Evolutionary conservation across 2,888 invertebrate species (phyloP), one percentile per base, ranked within the genome.

Genomic region (Podabrus alpinus): DNA sequence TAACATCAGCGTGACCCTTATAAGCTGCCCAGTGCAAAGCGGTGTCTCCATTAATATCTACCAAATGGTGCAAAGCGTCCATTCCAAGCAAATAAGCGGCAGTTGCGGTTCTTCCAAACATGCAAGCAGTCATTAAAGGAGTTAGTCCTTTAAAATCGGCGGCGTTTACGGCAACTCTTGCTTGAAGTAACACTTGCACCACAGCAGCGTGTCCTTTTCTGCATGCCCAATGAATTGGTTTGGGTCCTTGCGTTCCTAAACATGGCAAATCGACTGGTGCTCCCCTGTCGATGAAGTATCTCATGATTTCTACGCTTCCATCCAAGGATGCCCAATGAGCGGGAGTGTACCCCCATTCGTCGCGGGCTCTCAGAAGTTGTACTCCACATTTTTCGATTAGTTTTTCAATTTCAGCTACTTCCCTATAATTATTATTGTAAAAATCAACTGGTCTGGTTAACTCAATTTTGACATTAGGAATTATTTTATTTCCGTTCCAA

Each of bases 1-100:
- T 96, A 74, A 97, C 88, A 83, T 97, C 97, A 0, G 95, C 93
- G 82, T 96, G 95, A 0, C 95, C 97, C 87, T 97, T 97, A 86
- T 97, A 97, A 0, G 97, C 95, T 0, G 97, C 96, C 97, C 97
- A 97, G 84, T 97, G 97, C 25, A 97, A 88, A 0, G 97, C 97
- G 0, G 95, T 96, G 83, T 97, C 97, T 0, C 97, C 97, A 84
- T 97, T 97, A 80, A 95, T 95, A 83, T 97, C 97, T 1, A 95
- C 94, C 66, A 96, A 89, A 83, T 95, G 93, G 79, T 95, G 94
- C 1, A 94, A 90, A 0, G 97, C 96, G 3, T 96, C 96, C 92
- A 95, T 96, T 24, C 97, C 97, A 69, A 97, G 90, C 0, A 97
- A 89, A 86, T 95, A 97, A 0, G 96, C 96, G 0, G 96, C 96